phyloP scores from a whole-genome alignment of 2,797 vertebrate species.

The Lithobates sylvaticus region DNA sequence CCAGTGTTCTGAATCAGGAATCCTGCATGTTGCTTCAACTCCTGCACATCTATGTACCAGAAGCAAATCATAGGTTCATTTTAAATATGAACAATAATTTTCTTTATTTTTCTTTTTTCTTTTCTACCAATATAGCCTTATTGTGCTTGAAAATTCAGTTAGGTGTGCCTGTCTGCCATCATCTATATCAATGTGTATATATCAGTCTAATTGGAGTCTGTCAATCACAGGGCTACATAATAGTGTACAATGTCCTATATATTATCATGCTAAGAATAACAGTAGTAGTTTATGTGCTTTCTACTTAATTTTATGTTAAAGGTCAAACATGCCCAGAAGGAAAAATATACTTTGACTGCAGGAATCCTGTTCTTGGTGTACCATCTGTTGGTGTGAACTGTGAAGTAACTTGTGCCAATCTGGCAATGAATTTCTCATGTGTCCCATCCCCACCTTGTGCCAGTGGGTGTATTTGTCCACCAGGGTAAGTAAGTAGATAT shows the following conservation, averaged over 20 bases:
- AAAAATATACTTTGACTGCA: slow-evolving; percentile 95
- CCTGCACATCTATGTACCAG: too few relatives aligned
- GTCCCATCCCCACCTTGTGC: slow-evolving; percentile 91
- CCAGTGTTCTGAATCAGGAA: too few relatives aligned
- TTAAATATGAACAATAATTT: too few relatives aligned
- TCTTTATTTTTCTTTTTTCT: too few relatives aligned
- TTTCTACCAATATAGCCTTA: background rate
- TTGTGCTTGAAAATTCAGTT: background rate
- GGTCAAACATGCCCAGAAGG: slow-evolving; percentile 86
- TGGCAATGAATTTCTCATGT: slow-evolving; percentile 98
- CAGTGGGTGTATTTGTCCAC: slow-evolving; percentile 91
- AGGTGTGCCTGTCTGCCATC: too few relatives aligned
- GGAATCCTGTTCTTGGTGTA: slow-evolving; percentile 83
- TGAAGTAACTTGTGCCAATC: slow-evolving; percentile 89
- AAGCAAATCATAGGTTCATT: too few relatives aligned
- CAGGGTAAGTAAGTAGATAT: slow-evolving; percentile 81
- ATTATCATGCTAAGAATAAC: background rate
- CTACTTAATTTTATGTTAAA: slow-evolving; percentile 69
- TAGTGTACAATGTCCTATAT: background rate
- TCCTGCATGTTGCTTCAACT: too few relatives aligned
- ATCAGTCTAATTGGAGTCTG: too few relatives aligned
- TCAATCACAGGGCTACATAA: too few relatives aligned
- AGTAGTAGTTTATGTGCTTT: background rate
- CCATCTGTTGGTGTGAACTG: slow-evolving; percentile 88
- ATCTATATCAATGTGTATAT: too few relatives aligned